Evolutionary conservation across 2,113 vertebrate genomes (phyloP), one percentile per base, ranked within the genome.

Genomic region (Triplophysa siluroides): DNA sequence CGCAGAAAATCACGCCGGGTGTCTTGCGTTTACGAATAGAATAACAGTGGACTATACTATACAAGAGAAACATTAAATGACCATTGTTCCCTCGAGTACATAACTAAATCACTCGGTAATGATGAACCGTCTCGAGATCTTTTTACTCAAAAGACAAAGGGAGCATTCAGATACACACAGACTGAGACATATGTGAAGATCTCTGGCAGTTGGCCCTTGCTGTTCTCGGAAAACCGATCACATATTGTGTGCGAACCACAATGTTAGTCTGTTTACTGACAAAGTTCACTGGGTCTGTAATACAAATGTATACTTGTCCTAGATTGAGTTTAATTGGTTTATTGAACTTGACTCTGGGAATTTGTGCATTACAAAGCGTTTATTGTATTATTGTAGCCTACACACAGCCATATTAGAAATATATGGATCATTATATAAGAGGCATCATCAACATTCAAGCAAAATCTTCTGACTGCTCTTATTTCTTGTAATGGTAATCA

Each of bases 141-240:
- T 33, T 65, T 79, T 71, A 50, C 9, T 71, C 24, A 23, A 26
- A 64, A 13, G 61, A 82, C 71, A 82, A 45, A 84, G 71, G 18
- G 47, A 61, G 56, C 26, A 78, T 21, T 78, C 68, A 75, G 26
- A 45, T 58, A 24, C 19, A 65, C 13, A 29, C 8, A 33, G 43
- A 52, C 78, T 78, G 78, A 63, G 62, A 70, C 71, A 52, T 68
- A 70, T 33, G 47, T 29, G 12, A 14, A 58, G 24, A 29, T n/a
- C 23, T 23, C 56, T 81, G 69, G 79, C 71, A 24, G 9, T 8
- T 2, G 18, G 61, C 29, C 82, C 62, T 24, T 16, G 62, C 12
- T 33, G 56, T 67, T 60, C 41, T 1, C 14, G 54, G 67, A 61
- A 67, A 78, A 78, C 38, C 23, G 54, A 41, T 63, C 62, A 67